These are phyloP conservation scores for Oscheius sp. DNA, from an alignment of 2,888 invertebrate genomes.

Conservation along the genomic window DNA sequence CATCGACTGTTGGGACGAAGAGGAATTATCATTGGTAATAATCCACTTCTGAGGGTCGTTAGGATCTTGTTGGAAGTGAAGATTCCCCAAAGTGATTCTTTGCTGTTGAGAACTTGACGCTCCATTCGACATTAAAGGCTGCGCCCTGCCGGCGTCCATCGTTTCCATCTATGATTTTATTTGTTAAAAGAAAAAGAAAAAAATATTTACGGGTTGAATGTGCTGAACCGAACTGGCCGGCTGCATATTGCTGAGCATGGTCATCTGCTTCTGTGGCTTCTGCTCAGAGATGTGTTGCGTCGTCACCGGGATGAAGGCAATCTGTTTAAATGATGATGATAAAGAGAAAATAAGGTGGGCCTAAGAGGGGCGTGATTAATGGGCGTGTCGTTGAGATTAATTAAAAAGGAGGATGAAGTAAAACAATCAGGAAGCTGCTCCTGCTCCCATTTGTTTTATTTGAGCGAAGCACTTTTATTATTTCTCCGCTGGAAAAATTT, in stretches of 20 bases:
- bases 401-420: not conserved
- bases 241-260: slow-evolving; percentile 36
- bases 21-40: slow-evolving; percentile 63
- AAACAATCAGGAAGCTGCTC: no score
- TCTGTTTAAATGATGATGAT: slow-evolving; percentile 34
- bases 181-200: slow-evolving; percentile 16
- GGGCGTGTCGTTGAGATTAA: not conserved
- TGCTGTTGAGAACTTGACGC: slow-evolving; percentile 57
- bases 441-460: no score
- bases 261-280: slow-evolving; percentile 34
- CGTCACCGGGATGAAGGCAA: slow-evolving; percentile 48
- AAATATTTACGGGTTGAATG: slow-evolving; percentile 17
- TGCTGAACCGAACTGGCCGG: slow-evolving; percentile 18
- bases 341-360: no score
- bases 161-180: slow-evolving; percentile 28
- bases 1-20: slow-evolving; percentile 13
- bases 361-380: not conserved
- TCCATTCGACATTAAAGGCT: slow-evolving; percentile 3
- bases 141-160: slow-evolving; percentile 36
- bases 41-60: slow-evolving; percentile 84
- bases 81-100: slow-evolving; percentile 72
- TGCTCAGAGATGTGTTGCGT: slow-evolving; percentile 33
- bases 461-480: no score
- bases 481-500: no score
- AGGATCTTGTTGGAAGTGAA: slow-evolving; percentile 83